phyloP scores from a whole-genome alignment of 2,888 invertebrate genomes.

The Lepeophtheirus nordmannii region DNA sequence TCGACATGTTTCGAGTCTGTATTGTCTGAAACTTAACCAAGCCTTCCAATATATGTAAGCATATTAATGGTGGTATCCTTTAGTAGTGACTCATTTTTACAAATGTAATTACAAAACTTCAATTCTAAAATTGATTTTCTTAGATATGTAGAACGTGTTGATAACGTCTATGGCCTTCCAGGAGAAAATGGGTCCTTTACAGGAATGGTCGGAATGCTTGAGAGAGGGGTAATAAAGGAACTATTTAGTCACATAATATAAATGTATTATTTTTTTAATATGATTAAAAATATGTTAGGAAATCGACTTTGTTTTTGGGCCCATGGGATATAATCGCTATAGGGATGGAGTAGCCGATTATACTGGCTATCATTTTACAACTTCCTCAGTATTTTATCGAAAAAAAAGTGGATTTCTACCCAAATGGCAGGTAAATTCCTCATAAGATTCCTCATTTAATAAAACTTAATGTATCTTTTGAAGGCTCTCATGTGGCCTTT shows the following conservation, averaged over 20 bases:
- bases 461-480: background rate
- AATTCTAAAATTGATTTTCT: background rate
- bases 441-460: background rate
- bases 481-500: conserved; percentile 8
- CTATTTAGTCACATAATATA: too few relatives aligned
- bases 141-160: conserved; percentile 1
- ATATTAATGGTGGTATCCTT: too few relatives aligned
- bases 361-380: background rate
- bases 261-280: too few relatives aligned
- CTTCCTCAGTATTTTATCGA: background rate
- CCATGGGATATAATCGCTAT: background rate
- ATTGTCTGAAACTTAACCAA: too few relatives aligned
- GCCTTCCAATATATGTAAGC: too few relatives aligned
- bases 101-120: too few relatives aligned
- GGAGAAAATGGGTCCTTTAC: background rate
- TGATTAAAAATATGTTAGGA: background rate
- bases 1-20: too few relatives aligned
- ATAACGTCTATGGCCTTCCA: background rate
- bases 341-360: conserved; percentile 1
- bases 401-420: background rate
- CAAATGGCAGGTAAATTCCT: background rate
- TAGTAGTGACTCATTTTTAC: too few relatives aligned
- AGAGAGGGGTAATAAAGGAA: conserved; percentile 2
- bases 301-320: background rate
- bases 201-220: background rate